Conservation (phyloP, 2,113 vertebrate species). For the Melanocharis versteri region DNA sequence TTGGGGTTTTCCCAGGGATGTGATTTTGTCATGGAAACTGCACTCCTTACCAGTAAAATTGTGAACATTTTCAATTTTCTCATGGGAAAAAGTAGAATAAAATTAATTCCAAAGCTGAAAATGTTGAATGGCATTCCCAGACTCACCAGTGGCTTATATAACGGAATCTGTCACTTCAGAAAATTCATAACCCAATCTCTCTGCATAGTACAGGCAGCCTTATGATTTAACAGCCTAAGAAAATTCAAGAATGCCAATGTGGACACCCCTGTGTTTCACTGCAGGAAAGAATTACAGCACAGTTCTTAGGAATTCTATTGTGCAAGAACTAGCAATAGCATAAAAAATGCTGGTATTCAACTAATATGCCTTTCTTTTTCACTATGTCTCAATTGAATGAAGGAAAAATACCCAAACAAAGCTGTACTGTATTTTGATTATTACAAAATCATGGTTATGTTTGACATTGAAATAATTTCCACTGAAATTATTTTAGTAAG, state of each 20-base stretch:
- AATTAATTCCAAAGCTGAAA: slow-evolving; percentile 51
- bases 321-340: slow-evolving; percentile 5
- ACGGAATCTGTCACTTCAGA: not conserved
- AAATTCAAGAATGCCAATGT: slow-evolving; percentile 49
- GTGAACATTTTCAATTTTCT: slow-evolving; percentile 17
- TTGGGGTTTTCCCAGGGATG: slow-evolving; percentile 10
- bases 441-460: slow-evolving; percentile 7
- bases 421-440: slow-evolving; percentile 5
- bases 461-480: not conserved
- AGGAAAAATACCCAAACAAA: slow-evolving; percentile 15
- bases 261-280: slow-evolving; percentile 57
- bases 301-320: slow-evolving; percentile 46
- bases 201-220: slow-evolving; percentile 28
- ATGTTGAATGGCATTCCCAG: slow-evolving; percentile 27
- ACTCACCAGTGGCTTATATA: not conserved
- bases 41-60: not conserved
- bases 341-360: slow-evolving; percentile 25
- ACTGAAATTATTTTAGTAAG: not conserved
- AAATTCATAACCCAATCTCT: slow-evolving; percentile 42
- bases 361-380: slow-evolving; percentile 10
- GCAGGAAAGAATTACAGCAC: slow-evolving; percentile 49
- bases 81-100: not conserved
- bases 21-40: slow-evolving; percentile 41
- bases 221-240: slow-evolving; percentile 49
- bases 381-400: not conserved